Evolutionary conservation across 2,797 vertebrate species (phyloP), one percentile per base, ranked within the genome.

Genomic region (Epinephelus coioides): DNA sequence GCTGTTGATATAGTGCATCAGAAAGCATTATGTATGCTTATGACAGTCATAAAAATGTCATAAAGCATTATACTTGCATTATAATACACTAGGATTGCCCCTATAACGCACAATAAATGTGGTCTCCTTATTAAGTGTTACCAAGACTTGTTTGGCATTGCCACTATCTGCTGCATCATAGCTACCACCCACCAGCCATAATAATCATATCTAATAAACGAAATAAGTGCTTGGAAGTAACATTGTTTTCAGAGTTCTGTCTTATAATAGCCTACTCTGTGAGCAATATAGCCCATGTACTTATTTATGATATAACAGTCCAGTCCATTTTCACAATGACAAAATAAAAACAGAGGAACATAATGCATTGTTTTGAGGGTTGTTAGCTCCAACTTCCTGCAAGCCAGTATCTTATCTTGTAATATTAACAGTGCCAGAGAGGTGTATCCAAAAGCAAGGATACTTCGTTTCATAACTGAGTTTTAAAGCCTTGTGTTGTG

Each of bases 361-460:
- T 82, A 60, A 73, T 82, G 38, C 10, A 34, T 79, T 84, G 46
- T 77, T 86, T 34, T 78, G 25, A 83, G 27, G 51, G 18, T 59
- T 80, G 64, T 86, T 83, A 85, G 63, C 76, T 69, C 18, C 51
- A 63, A 34, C 53, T 46, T 79, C 15, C 62, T 71, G 56, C 23
- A 59, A 66, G 57, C 62, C 61, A n/a, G 23, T 21, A 67, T n/a
- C 71, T 70, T 80, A 83, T 86, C 78, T 79, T 66, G 53, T 75
- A 60, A 74, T 84, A 83, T 78, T 69, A 85, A 73, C 72, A 63
- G 27, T 77, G 38, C 18, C 62, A 64, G 57, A 73, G 74, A 86
- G 50, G 53, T 74, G 40, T 60, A 57, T 84, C 60, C 34, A 34
- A 64, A 82, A 69, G 49, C 66, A 66, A 59, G 19, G 80, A 73